phyloP scores from a whole-genome alignment of 2,888 invertebrate species.

The Trissonchulus sp. region DNA sequence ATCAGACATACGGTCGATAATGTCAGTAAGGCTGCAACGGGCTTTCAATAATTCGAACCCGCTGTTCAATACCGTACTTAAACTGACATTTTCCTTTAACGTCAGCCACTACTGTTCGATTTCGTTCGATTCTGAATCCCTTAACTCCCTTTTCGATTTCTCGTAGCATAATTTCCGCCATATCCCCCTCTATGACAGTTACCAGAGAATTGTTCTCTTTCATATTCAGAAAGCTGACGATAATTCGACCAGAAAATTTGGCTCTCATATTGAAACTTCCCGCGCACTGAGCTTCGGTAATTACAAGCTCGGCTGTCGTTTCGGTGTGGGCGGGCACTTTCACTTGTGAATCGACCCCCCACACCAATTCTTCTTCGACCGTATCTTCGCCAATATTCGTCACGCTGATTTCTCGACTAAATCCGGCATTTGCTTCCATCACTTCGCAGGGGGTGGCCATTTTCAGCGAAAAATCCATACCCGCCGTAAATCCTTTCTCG shows the following conservation, averaged over 20 bases:
- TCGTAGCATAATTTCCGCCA: constrained; percentile 26
- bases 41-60: constrained; percentile 50
- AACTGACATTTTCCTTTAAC: constrained; percentile 53
- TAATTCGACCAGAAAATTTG: constrained; percentile 50
- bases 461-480: constrained; percentile 47
- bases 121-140: constrained; percentile 37
- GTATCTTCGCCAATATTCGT: constrained; percentile 51
- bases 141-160: constrained; percentile 33
- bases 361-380: constrained; percentile 52
- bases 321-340: constrained; percentile 50
- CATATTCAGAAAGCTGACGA: constrained; percentile 23
- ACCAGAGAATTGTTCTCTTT: constrained; percentile 53
- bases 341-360: constrained; percentile 54
- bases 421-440: constrained; percentile 54
- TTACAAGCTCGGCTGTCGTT: constrained; percentile 52
- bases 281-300: constrained; percentile 51
- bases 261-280: constrained; percentile 51
- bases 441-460: constrained; percentile 53
- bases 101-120: constrained; percentile 40
- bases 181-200: constrained; percentile 47
- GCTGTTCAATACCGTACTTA: constrained; percentile 54
- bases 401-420: constrained; percentile 52
- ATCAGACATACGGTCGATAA: too few species aligned
- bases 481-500: constrained; percentile 46
- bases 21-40: constrained; percentile 25